Evolutionary conservation across 2,113 vertebrate genomes (phyloP), one percentile per base, ranked within the genome.

Genomic region (Hippocampus guttulatus): DNA sequence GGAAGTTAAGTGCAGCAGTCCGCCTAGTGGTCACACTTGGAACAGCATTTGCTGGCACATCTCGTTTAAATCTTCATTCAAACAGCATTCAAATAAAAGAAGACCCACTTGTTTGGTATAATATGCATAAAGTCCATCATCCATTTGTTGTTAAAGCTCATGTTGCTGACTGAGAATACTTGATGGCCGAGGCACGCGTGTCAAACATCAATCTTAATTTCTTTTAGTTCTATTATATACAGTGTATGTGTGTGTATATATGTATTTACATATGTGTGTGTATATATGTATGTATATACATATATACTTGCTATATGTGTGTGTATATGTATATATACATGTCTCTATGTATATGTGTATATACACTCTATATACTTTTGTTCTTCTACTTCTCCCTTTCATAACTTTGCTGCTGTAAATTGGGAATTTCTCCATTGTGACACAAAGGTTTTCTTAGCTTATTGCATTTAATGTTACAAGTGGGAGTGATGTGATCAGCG

Each of bases 21-120:
- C 82, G 55, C 75, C 85, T 75, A n/a, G 82, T 86, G 82, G 75
- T 74, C 45, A 40, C 16, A 1, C 3, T 69, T 25, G 25, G 43
- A 77, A 64, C 8, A n/a, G 23, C 8, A 18, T 61, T 30, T 41
- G 20, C 38, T 64, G 20, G 38, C 38, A 57, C n/a, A 57, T 12
- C 21, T 41, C 2, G 18, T 62, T 62, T 62, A 10, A 20, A 40
- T 63, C 33, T 20, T 16, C 16, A 8, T 21, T 38, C 5, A 62
- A 33, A 61, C 20, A 16, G 23, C 27, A 62, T 20, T 38, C 3
- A 38, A 10, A 62, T 38, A 38, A 10, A 38, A 2, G 30, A 33
- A 61, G 14, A 12, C 9, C 14, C 20, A 21, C 25, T 5, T 57
- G 27, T 8, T 30, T 33, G 15, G 23, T 27, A 14, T 2, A 1